A percentile compares a stretch with the other conserved stretches of the same genome.
phyloP scores from a whole-genome alignment of 2,888 invertebrate genomes.

The Saturnia japonica region DNA sequence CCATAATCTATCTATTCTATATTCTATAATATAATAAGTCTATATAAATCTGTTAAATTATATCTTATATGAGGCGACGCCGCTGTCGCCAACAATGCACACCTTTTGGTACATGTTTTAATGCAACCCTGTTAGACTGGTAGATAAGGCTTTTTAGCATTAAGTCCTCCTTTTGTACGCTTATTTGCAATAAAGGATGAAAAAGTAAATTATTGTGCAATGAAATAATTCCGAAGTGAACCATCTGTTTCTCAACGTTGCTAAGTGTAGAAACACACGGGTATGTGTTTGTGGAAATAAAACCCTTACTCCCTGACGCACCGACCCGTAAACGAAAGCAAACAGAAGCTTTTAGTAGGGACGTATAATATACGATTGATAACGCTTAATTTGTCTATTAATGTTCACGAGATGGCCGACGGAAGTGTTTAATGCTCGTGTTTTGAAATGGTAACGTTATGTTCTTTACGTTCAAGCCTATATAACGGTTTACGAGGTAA shows the following conservation, averaged over 20 bases:
- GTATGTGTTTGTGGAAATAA: slow-evolving; percentile 19
- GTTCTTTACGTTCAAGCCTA: not conserved
- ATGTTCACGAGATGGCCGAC: slow-evolving; percentile 20
- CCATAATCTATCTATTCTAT: no score
- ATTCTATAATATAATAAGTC: no score
- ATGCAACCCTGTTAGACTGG: no score
- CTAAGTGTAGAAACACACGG: not conserved
- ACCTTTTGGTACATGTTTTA: no score
- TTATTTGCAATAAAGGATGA: no score
- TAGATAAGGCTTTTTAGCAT: no score
- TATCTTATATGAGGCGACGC: no score
- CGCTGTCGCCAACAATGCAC: no score
- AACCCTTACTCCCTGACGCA: slow-evolving; percentile 34
- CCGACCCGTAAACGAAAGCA: slow-evolving; percentile 40
- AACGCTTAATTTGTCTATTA: slow-evolving; percentile 36
- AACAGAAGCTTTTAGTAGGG: slow-evolving; percentile 43
- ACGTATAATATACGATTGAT: slow-evolving; percentile 34
- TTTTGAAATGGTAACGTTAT: not conserved
- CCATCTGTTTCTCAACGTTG: slow-evolving; percentile 3
- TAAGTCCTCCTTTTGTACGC: no score
- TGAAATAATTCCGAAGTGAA: slow-evolving; percentile 14
- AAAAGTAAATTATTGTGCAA: no score
- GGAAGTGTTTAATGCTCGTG: slow-evolving; percentile 1
- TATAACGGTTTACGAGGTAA: not conserved
- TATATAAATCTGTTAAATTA: no score